Percentiles rank a stretch among this genome's conserved stretches.
These are phyloP conservation scores for Coturnix japonica DNA, from an alignment of 2,113 vertebrate genomes.

Conservation along the genomic window DNA sequence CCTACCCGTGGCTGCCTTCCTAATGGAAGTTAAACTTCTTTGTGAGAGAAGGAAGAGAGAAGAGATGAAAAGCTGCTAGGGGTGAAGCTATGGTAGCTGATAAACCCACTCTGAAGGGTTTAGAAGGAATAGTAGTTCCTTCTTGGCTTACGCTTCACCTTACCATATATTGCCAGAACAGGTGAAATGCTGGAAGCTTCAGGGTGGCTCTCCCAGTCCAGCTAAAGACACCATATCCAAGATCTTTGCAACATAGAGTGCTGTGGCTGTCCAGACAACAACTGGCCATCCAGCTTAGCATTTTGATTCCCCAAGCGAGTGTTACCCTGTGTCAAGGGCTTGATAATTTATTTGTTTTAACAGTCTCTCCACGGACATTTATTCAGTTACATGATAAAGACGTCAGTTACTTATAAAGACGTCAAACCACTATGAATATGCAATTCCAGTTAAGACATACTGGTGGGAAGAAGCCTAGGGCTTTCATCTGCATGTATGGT, in stretches of 20 bases:
- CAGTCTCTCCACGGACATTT: fast-evolving
- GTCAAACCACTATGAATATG: not conserved
- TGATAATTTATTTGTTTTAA: not conserved
- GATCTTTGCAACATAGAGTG: not conserved
- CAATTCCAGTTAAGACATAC: fast-evolving
- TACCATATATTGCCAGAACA: fast-evolving
- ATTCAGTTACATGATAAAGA: not conserved
- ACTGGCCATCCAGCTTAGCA: not conserved
- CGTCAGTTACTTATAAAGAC: not conserved
- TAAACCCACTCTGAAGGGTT: not conserved
- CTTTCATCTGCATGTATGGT: not conserved
- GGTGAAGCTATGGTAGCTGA: not conserved
- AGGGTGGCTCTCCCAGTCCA: not conserved
- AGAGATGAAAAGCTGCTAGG: not conserved
- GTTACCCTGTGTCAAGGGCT: fast-evolving
- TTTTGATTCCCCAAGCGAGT: fast-evolving
- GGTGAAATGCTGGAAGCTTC: not conserved
- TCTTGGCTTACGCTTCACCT: fast-evolving
- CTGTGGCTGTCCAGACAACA: not conserved
- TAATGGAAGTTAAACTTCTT: not conserved
- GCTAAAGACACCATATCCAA: not conserved
- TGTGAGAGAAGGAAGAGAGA: not conserved
- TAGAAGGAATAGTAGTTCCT: not conserved
- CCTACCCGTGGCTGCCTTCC: no score
- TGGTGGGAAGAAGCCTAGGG: not conserved